phyloP scores from a whole-genome alignment of 2,888 invertebrate species.

The Cantharis nigra region DNA sequence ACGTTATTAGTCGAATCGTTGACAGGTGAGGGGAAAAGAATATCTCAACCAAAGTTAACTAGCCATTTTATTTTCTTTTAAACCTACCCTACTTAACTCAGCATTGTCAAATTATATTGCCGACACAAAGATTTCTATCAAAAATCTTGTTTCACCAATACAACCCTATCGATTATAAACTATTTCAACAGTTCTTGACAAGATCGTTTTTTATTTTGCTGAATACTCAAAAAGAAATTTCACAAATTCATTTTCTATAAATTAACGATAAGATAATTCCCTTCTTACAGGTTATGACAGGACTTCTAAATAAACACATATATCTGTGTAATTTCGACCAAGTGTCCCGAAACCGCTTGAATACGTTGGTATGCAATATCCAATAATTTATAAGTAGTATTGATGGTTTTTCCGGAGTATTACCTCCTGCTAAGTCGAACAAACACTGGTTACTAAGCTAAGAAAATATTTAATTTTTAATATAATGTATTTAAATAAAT shows the following conservation, averaged over 20 bases:
- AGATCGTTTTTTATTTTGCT: neutral
- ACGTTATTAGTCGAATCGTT: conserved; percentile 37
- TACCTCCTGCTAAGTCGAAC: neutral
- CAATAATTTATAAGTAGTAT: neutral
- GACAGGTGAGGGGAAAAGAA: conserved; percentile 28
- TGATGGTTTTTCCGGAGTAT: neutral
- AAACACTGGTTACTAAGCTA: neutral
- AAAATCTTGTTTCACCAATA: conserved; percentile 34
- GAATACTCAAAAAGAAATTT: neutral
- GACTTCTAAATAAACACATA: neutral
- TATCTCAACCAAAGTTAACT: conserved; percentile 29
- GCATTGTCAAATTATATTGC: conserved; percentile 36
- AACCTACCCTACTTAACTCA: conserved; percentile 27
- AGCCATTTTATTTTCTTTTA: conserved; percentile 26
- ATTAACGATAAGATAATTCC: neutral
- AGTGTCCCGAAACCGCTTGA: neutral
- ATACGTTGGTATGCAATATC: neutral
- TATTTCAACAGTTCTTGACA: neutral
- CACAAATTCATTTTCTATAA: neutral
- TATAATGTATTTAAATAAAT: neutral
- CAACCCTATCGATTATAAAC: neutral
- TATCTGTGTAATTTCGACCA: no score
- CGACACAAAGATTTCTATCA: conserved; percentile 33
- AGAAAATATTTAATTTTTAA: neutral
- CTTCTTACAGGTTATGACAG: neutral